These are phyloP conservation scores for Nesometra sesokonis DNA, from an alignment of 35 echinoderm and acorn worm species.

Conservation along the genomic window DNA sequence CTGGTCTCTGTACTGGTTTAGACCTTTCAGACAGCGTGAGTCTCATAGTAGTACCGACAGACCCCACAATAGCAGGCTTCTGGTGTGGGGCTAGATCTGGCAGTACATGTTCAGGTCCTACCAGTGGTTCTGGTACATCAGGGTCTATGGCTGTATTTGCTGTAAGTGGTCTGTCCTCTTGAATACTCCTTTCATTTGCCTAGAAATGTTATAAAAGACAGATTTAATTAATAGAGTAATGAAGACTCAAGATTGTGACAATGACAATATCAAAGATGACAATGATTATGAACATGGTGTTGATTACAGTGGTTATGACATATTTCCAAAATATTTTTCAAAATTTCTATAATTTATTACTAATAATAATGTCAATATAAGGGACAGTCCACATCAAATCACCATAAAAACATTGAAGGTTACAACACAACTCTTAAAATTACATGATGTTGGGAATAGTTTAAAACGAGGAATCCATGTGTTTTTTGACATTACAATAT, in stretches of 20 bases:
- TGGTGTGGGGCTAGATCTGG: slow-evolving; percentile 7
- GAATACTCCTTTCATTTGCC: neutral
- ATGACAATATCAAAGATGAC: neutral
- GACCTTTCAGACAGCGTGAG: slow-evolving; percentile 52
- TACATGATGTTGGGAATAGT: too few relatives aligned
- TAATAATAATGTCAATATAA: too few relatives aligned
- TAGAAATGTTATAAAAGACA: too few relatives aligned
- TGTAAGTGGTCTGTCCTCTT: neutral
- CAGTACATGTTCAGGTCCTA: neutral
- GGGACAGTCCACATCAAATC: too few relatives aligned
- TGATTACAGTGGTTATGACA: neutral
- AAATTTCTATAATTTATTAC: too few relatives aligned
- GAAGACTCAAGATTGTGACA: neutral
- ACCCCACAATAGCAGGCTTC: slow-evolving; percentile 82
- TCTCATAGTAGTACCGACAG: slow-evolving; percentile 48
- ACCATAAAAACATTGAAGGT: too few relatives aligned
- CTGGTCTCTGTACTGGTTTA: slow-evolving; percentile 7
- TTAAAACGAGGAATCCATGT: too few relatives aligned
- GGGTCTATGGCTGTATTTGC: neutral
- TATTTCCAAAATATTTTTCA: neutral
- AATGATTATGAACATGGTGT: neutral
- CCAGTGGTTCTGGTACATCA: neutral
- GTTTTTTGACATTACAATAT: too few relatives aligned
- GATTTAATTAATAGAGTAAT: too few relatives aligned
- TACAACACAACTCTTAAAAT: too few relatives aligned